Percentiles rank a stretch among this genome's conserved stretches.
Conservation (phyloP, 2,113 vertebrate species). For the Cochlearius cochlearius region DNA sequence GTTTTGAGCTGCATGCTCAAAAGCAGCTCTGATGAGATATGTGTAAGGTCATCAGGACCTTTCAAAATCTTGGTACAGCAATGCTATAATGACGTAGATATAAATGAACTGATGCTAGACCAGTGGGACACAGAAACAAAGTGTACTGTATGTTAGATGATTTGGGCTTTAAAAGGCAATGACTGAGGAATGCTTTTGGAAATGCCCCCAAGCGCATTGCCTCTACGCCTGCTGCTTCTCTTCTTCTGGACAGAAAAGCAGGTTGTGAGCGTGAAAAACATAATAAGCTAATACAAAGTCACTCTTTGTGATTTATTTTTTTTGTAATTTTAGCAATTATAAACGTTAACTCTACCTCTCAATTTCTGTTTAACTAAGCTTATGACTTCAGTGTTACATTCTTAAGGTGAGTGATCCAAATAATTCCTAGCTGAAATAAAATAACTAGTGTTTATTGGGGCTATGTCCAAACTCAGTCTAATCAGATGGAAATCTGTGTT, state of each 20-base stretch:
- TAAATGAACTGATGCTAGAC: not conserved
- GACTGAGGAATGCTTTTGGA: not conserved
- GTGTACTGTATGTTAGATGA: not conserved
- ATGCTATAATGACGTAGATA: not conserved
- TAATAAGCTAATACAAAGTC: not conserved
- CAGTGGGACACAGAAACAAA: not conserved
- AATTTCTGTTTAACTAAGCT: not conserved
- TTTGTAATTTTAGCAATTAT: not conserved
- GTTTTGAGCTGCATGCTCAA: not conserved
- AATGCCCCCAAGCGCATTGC: not conserved
- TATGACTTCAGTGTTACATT: not conserved
- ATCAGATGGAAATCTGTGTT: not conserved
- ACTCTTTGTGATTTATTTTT: not conserved
- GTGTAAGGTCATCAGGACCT: not conserved
- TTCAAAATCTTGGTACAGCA: not conserved
- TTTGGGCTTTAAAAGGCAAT: not conserved
- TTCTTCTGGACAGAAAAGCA: not conserved
- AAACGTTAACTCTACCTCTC: not conserved
- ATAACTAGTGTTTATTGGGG: not conserved
- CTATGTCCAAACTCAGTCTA: not conserved
- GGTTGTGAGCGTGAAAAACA: not conserved
- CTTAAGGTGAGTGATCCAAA: not conserved
- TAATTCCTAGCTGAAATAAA: not conserved
- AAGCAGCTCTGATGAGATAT: not conserved
- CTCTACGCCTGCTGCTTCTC: not conserved